Evolutionary conservation across 2,113 vertebrate genomes (phyloP).

Genomic region (Lepidothrix coronata): DNA sequence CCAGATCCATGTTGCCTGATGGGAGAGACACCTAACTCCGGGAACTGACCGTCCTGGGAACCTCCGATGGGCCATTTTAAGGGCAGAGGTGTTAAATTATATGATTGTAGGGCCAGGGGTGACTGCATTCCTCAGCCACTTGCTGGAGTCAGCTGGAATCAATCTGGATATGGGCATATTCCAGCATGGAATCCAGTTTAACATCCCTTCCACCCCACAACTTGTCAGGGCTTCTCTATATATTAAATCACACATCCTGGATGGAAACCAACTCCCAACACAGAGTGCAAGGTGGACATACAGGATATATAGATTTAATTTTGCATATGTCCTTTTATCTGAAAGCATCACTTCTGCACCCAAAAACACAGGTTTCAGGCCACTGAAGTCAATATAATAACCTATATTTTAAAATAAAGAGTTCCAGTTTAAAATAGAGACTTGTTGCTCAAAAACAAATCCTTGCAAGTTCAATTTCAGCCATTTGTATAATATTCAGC

Average conservation of each 20-base stretch:
- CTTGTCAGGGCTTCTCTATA: neutral
- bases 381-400: neutral
- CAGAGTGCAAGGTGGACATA: fast-evolving
- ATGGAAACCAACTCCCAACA: neutral
- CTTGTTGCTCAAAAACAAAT: neutral
- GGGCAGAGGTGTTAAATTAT: neutral
- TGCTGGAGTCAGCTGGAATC: neutral
- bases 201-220: neutral
- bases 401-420: neutral
- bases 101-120: neutral
- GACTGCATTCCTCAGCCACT: neutral
- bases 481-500: neutral
- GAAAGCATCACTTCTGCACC: neutral
- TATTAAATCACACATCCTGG: neutral
- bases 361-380: neutral
- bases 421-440: neutral
- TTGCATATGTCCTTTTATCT: neutral
- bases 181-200: neutral
- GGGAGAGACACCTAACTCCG: constrained; percentile 16
- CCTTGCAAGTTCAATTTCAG: neutral
- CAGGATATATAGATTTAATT: neutral
- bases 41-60: neutral
- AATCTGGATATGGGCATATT: neutral
- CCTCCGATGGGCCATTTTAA: neutral
- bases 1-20: neutral